Conservation (phyloP, 2,888 invertebrate genomes). For the Yponomeuta sedellus region DNA sequence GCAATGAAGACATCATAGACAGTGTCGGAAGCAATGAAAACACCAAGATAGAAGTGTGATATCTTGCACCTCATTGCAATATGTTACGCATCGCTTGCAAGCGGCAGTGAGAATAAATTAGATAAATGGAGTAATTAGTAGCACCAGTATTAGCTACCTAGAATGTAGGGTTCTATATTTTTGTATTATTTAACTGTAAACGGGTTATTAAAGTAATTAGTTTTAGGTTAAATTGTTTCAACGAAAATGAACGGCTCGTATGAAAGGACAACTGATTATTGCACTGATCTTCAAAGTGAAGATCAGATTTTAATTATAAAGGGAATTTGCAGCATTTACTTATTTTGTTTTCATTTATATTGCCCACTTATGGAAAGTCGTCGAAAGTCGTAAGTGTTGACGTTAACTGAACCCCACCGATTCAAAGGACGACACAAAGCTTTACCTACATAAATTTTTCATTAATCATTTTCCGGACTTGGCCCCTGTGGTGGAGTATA, state of each 20-base stretch:
- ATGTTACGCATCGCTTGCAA: too few relatives aligned
- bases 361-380: background rate
- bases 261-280: background rate
- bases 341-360: background rate
- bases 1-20: too few relatives aligned
- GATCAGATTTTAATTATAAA: background rate
- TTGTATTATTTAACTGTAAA: background rate
- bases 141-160: background rate
- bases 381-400: too few relatives aligned
- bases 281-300: background rate
- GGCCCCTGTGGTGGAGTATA: too few relatives aligned
- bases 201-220: background rate
- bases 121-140: background rate
- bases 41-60: too few relatives aligned
- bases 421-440: too few relatives aligned
- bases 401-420: too few relatives aligned
- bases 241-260: background rate
- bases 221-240: background rate
- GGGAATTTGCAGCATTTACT: background rate
- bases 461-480: too few relatives aligned
- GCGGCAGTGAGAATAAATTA: too few relatives aligned
- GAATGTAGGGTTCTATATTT: background rate
- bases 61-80: too few relatives aligned
- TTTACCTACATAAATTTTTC: too few relatives aligned
- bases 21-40: too few relatives aligned